These are phyloP conservation scores for Chelonia mydas DNA, from an alignment of 2,797 vertebrate species.

Conservation along the genomic window DNA sequence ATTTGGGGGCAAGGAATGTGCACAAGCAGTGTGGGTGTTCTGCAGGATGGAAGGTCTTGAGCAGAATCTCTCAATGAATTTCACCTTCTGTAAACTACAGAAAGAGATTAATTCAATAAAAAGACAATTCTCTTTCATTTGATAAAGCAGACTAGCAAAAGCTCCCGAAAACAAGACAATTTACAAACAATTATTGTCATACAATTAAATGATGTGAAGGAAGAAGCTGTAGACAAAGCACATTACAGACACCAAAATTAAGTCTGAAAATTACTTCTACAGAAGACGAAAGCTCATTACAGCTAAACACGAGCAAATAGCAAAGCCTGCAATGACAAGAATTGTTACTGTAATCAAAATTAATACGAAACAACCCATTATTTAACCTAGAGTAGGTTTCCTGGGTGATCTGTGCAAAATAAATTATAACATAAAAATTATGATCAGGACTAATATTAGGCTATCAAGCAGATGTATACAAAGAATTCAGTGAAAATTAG, in stretches of 20 bases:
- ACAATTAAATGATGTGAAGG: conserved; percentile 48
- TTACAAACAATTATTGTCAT: conserved; percentile 24
- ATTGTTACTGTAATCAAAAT: conserved; percentile 53
- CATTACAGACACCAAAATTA: conserved; percentile 28
- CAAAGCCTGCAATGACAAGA: conserved; percentile 26
- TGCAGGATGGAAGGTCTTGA: rapidly evolving
- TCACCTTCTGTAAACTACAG: not conserved
- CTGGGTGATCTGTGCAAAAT: conserved; percentile 1
- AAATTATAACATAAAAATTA: rapidly evolving
- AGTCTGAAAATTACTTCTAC: conserved; percentile 40
- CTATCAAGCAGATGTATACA: not conserved
- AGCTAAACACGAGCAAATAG: conserved; percentile 23
- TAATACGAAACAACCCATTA: conserved; percentile 22
- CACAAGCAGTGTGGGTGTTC: not conserved
- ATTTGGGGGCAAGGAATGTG: not conserved
- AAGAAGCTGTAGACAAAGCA: conserved; percentile 47
- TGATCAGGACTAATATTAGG: not conserved
- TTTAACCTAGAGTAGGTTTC: conserved; percentile 19
- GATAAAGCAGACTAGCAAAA: conserved; percentile 21
- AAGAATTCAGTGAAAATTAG: not conserved
- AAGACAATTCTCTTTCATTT: not conserved
- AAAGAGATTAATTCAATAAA: not conserved
- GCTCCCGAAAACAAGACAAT: conserved; percentile 17
- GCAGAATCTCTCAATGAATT: not conserved
- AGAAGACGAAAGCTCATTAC: conserved; percentile 48